Conservation (phyloP, 64 coral and sea anemone genomes). For the Montipora foliosa region DNA sequence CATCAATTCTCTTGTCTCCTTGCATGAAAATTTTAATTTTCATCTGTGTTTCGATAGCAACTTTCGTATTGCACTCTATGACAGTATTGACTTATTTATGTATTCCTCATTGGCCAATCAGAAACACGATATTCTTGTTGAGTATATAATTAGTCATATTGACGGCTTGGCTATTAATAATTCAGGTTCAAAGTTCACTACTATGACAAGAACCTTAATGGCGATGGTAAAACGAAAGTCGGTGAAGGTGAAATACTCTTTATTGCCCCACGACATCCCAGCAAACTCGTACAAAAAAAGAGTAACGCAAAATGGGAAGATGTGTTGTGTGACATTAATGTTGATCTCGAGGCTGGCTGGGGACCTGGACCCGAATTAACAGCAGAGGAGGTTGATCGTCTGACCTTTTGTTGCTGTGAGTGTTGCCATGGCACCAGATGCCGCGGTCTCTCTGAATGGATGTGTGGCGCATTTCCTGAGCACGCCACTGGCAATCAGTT, state of each 20-base stretch:
- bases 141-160: too few species aligned
- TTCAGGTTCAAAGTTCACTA: conserved; percentile 71
- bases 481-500: conserved; percentile 75
- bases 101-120: too few species aligned
- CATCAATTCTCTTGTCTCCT: too few species aligned
- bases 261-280: conserved; percentile 63
- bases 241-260: conserved; percentile 74
- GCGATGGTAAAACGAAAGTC: conserved; percentile 9
- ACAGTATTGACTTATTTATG: too few species aligned
- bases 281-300: conserved; percentile 20
- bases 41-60: too few species aligned
- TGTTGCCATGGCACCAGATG: conserved; percentile 51
- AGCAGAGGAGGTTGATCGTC: conserved; percentile 42
- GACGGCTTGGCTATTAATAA: neutral
- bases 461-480: conserved; percentile 44
- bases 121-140: too few species aligned
- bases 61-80: too few species aligned
- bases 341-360: conserved; percentile 48
- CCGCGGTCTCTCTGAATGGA: conserved; percentile 22
- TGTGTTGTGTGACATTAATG: conserved; percentile 42
- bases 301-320: neutral
- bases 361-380: conserved; percentile 28
- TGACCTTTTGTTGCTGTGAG: conserved; percentile 69
- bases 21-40: too few species aligned
- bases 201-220: conserved; percentile 8